Evolutionary conservation across 2,113 vertebrate species (phyloP).

Genomic region (Hippocampus guttulatus): DNA sequence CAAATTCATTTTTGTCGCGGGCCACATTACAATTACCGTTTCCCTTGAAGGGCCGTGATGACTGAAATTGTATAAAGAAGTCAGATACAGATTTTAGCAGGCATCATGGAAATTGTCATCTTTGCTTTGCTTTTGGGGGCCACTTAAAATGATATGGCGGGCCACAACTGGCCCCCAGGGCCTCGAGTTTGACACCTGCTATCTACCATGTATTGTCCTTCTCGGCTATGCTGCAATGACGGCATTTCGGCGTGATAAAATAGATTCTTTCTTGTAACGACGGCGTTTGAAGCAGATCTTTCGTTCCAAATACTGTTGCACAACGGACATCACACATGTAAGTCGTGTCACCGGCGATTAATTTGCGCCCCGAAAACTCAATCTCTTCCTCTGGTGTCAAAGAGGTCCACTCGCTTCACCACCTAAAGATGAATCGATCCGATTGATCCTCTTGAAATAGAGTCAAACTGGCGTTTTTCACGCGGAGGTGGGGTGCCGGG

Average conservation of each 20-base stretch:
- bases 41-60: no score
- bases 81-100: no score
- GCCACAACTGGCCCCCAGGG: no score
- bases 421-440: conserved; percentile 50
- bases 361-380: background rate
- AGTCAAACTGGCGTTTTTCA: conserved; percentile 49
- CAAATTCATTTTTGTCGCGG: no score
- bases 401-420: conserved; percentile 18
- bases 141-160: no score
- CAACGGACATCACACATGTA: background rate
- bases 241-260: no score
- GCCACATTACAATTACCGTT: no score
- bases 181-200: no score
- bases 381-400: conserved; percentile 2
- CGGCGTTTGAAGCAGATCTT: background rate
- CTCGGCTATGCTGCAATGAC: background rate
- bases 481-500: background rate
- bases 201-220: no score
- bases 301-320: background rate
- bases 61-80: no score
- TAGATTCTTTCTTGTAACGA: background rate
- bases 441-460: conserved; percentile 45
- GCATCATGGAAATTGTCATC: no score
- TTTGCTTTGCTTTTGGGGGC: no score
- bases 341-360: conserved; percentile 3